phyloP scores from a whole-genome alignment of 2,888 invertebrate species.

The Blastobasis lacticolella region DNA sequence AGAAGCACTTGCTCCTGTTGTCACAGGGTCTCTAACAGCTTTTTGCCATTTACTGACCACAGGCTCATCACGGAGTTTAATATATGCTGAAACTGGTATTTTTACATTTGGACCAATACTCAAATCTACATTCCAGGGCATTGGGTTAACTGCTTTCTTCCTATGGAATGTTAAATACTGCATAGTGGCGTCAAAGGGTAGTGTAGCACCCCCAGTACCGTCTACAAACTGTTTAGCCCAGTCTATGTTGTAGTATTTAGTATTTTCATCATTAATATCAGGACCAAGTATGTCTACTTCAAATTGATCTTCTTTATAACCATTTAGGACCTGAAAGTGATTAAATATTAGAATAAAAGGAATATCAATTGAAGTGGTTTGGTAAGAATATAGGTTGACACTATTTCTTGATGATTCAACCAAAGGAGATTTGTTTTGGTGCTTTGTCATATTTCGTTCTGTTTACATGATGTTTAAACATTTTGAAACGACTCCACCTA shows the following conservation, averaged over 20 bases:
- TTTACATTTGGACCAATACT: conserved; percentile 74
- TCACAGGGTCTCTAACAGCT: conserved; percentile 51
- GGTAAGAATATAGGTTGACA: no score
- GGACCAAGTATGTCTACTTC: conserved; percentile 79
- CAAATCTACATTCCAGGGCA: conserved; percentile 78
- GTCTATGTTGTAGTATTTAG: conserved; percentile 37
- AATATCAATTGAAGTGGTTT: no score
- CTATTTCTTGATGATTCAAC: no score
- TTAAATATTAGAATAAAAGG: no score
- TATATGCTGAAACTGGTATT: conserved; percentile 76
- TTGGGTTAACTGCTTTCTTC: conserved; percentile 60
- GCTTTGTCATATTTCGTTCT: no score
- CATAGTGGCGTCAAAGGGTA: conserved; percentile 75
- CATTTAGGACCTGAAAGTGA: conserved; percentile 52
- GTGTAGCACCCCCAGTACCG: conserved; percentile 55
- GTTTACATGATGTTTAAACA: no score
- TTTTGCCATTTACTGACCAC: conserved; percentile 47
- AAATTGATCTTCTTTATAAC: conserved; percentile 69
- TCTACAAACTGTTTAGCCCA: conserved; percentile 53
- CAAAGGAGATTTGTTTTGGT: no score
- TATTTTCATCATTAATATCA: conserved; percentile 46
- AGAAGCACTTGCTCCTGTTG: conserved; percentile 44
- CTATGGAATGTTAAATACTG: conserved; percentile 73
- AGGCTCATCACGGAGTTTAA: conserved; percentile 63
- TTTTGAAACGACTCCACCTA: no score